These are phyloP conservation scores for Willisornis vidua DNA, from an alignment of 2,113 vertebrate genomes.

Conservation along the genomic window DNA sequence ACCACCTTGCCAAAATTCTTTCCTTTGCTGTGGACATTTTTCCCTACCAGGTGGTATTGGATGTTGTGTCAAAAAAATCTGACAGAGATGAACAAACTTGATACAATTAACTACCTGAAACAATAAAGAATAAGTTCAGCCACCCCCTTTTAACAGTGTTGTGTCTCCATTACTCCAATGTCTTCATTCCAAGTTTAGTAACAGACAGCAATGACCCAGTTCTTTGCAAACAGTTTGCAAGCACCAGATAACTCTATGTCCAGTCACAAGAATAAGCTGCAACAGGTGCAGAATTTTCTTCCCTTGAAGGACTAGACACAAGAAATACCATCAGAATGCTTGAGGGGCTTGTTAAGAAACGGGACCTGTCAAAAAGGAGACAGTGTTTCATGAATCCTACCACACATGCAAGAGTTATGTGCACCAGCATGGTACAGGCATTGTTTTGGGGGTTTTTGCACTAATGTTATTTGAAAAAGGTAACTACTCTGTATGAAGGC, in stretches of 20 bases:
- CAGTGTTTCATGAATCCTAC: fast-evolving
- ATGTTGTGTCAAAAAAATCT: neutral
- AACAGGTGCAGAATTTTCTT: neutral
- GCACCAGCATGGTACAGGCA: neutral
- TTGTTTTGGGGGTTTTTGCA: neutral
- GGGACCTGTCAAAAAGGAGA: neutral
- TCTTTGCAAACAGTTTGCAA: neutral
- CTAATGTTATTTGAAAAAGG: neutral
- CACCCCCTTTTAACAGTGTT: neutral
- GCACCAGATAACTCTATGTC: neutral
- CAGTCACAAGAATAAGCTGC: neutral
- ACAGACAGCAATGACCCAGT: neutral
- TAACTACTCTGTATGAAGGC: neutral
- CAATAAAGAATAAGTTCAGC: neutral
- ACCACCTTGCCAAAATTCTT: neutral
- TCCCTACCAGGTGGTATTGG: neutral
- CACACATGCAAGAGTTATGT: neutral
- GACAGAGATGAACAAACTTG: neutral
- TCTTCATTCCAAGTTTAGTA: neutral
- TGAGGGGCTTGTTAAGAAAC: neutral
- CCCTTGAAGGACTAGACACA: neutral
- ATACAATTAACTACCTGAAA: neutral
- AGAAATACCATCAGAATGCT: neutral
- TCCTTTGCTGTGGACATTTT: neutral
- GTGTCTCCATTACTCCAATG: neutral